phyloP scores from a whole-genome alignment of 2,797 vertebrate species.

The Pseudochirops cupreus region DNA sequence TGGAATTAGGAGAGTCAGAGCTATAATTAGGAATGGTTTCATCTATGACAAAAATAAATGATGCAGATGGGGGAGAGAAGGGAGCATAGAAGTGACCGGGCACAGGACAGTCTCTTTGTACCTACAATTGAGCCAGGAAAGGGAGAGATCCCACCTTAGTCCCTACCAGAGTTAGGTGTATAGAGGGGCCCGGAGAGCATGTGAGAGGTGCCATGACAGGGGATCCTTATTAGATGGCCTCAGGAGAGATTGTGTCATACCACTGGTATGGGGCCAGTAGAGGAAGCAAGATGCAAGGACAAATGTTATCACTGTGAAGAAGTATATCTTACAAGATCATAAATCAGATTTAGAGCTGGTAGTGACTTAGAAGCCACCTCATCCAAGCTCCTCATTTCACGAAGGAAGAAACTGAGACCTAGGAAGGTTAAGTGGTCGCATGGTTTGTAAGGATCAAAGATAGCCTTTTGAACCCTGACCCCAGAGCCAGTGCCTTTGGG shows the following conservation, averaged over 20 bases:
- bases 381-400: background rate
- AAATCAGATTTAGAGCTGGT: background rate
- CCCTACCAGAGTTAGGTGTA: background rate
- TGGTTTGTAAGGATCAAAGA: background rate
- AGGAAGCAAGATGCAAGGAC: background rate
- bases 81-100: no score
- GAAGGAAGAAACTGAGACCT: background rate
- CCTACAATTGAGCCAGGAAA: background rate
- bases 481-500: background rate
- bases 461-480: background rate
- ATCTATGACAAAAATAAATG: background rate
- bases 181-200: background rate
- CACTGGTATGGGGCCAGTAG: background rate
- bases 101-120: background rate
- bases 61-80: background rate
- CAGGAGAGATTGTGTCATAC: background rate
- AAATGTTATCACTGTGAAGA: background rate
- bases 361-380: background rate
- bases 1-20: background rate
- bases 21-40: background rate
- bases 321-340: background rate
- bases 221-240: no score
- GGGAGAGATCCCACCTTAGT: background rate
- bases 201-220: background rate
- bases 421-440: background rate